Conservation (phyloP, 2,888 invertebrate genomes). For the Lasius fuliginosus region DNA sequence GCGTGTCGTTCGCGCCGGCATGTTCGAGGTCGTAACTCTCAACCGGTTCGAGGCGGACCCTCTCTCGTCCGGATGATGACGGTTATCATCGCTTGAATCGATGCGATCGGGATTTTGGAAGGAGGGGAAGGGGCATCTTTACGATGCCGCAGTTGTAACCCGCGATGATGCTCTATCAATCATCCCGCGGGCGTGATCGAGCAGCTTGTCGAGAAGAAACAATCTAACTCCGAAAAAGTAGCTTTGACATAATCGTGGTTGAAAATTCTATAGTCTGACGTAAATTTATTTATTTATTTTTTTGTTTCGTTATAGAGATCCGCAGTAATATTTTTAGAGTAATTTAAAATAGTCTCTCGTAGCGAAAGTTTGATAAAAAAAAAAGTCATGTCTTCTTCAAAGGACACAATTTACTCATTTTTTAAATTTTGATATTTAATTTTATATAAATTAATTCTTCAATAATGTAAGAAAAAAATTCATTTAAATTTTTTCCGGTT, state of each 20-base stretch:
- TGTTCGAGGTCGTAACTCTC: constrained; percentile 62
- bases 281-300: too few relatives aligned
- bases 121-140: not conserved
- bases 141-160: not conserved
- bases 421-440: not conserved
- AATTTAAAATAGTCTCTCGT: not conserved
- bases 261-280: not conserved
- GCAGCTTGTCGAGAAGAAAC: not conserved
- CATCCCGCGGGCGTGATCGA: not conserved
- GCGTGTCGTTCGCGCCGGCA: constrained; percentile 51
- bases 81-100: constrained; percentile 46
- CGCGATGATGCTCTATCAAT: constrained; percentile 13
- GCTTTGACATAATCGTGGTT: not conserved
- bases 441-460: not conserved
- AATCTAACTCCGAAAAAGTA: not conserved
- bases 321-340: not conserved
- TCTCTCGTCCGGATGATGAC: constrained; percentile 51
- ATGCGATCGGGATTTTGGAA: constrained; percentile 26
- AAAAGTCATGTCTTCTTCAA: not conserved
- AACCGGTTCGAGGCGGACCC: constrained; percentile 61
- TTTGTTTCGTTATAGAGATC: not conserved
- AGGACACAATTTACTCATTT: not conserved
- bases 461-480: not conserved
- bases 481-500: not conserved
- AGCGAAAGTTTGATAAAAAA: not conserved